Conservation (phyloP, 2,113 vertebrate species). For the Rhombomys opimus region DNA sequence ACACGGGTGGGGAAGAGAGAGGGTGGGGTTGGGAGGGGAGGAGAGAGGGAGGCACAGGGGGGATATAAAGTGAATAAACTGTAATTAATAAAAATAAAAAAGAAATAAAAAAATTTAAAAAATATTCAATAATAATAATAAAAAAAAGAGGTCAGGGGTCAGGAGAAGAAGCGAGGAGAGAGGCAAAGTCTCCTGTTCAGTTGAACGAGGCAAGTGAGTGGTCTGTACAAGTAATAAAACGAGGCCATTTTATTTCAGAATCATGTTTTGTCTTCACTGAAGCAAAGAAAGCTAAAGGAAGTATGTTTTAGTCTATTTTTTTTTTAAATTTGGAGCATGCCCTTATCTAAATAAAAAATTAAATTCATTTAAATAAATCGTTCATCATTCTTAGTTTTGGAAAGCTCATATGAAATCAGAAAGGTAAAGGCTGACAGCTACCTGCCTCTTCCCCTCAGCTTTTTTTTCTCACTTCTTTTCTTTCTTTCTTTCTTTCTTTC, state of each 20-base stretch:
- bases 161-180: not conserved
- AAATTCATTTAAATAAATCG: slow-evolving; percentile 81
- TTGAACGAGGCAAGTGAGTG: slow-evolving; percentile 36
- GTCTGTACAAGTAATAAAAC: slow-evolving; percentile 52
- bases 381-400: slow-evolving; percentile 80
- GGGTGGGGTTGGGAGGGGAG: too few relatives aligned
- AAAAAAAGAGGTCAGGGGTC: not conserved
- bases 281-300: slow-evolving; percentile 47
- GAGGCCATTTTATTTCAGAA: slow-evolving; percentile 55
- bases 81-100: too few relatives aligned
- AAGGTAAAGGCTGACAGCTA: slow-evolving; percentile 76
- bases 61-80: too few relatives aligned
- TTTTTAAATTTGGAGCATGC: slow-evolving; percentile 81
- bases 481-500: slow-evolving; percentile 49
- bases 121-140: too few relatives aligned
- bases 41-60: too few relatives aligned
- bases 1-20: too few relatives aligned
- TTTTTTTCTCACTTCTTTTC: not conserved
- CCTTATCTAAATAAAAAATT: slow-evolving; percentile 72
- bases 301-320: slow-evolving; percentile 75
- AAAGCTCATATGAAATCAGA: slow-evolving; percentile 77
- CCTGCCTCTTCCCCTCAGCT: not conserved
- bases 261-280: slow-evolving; percentile 24
- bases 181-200: slow-evolving; percentile 57
- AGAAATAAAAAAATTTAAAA: too few relatives aligned